Evolutionary conservation across 2,888 invertebrate genomes (phyloP), one percentile per base, ranked within the genome.

Genomic region (Ophraella communa): DNA sequence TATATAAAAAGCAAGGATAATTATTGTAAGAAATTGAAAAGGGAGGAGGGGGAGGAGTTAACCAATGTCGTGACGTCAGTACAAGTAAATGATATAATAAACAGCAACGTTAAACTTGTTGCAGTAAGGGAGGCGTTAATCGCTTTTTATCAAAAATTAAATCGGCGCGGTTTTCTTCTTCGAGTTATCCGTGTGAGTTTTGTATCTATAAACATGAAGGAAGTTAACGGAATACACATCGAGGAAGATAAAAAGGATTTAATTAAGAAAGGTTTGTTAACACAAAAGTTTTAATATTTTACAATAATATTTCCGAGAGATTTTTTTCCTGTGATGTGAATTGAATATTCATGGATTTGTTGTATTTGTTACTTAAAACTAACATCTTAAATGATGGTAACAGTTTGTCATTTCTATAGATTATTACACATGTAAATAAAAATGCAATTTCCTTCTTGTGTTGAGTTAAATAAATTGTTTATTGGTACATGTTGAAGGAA

Each of bases 31-130:
- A 72, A 71, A 73, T 74, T 71, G 71, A 73, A 75, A 74, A 72
- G 76, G 77, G 76, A 74, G 76, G 76, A 77, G 77, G 72, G 76
- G 77, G 76, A 74, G 76, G 76, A 77, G 77, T 76, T 71, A 73
- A 74, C 72, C 77, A 77, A 77, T 77, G 76, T 60, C 76, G 76
- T 75, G 75, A 77, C 77, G 77, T 77, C 76, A 76, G 64, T 52
- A 62, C 66, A 68, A 66, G 71, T 74, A 71, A 71, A 75, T 72
- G 73, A 77, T 76, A 76, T 73, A 77, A 74, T 72, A 72, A 73
- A 71, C 67, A 65, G 68, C 71, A 73, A 68, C 69, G 67, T 67
- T 71, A 68, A 61, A 63, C 65, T 67, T 60, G 68, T 60, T 66
- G 66, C 69, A 72, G 73, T 71, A 58, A 70, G 67, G 71, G 62